A percentile compares a stretch with the other conserved stretches of the same genome.
These are phyloP conservation scores for Xanthorhoe spadicearia DNA, from an alignment of 2,888 invertebrate species.

Conservation along the genomic window DNA sequence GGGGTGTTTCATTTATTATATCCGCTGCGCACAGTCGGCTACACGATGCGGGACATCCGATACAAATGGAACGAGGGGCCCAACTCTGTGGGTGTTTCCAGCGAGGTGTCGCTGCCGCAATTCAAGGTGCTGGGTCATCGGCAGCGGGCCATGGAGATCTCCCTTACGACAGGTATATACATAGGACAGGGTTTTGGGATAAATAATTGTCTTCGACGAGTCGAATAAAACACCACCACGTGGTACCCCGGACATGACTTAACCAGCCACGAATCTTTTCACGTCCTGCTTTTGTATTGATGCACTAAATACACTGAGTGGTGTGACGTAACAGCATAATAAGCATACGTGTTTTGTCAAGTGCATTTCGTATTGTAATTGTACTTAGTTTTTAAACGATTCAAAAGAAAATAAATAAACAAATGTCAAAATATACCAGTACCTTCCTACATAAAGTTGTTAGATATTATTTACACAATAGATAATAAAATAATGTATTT, in stretches of 20 bases:
- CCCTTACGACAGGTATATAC: constrained; percentile 95
- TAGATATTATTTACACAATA: background rate
- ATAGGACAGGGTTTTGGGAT: constrained; percentile 52
- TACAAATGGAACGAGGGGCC: constrained; percentile 98
- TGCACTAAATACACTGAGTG: constrained; percentile 81
- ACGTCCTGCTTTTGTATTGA: constrained; percentile 83
- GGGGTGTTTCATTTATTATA: constrained; percentile 81
- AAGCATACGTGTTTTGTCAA: constrained; percentile 45
- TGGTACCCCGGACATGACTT: constrained; percentile 76
- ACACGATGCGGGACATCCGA: constrained; percentile 98
- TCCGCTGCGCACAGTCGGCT: constrained; percentile 93
- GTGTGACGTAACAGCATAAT: constrained; percentile 59
- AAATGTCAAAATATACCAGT: background rate
- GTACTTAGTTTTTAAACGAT: constrained; percentile 4
- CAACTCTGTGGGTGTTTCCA: constrained; percentile 97
- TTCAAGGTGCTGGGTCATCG: constrained; percentile 99
- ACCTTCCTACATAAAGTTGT: background rate
- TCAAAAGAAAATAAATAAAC: background rate
- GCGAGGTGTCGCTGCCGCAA: constrained; percentile 98
- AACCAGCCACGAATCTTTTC: constrained; percentile 77
- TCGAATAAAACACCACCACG: constrained; percentile 62
- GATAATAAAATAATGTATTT: constrained; percentile 4
- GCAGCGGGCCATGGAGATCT: constrained; percentile 97
- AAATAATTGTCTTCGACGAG: constrained; percentile 57
- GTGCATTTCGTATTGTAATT: constrained; percentile 40